Evolutionary conservation across 2,797 vertebrate species (phyloP), one percentile per base, ranked within the genome.

Genomic region (Arrhamphus sclerolepis): DNA sequence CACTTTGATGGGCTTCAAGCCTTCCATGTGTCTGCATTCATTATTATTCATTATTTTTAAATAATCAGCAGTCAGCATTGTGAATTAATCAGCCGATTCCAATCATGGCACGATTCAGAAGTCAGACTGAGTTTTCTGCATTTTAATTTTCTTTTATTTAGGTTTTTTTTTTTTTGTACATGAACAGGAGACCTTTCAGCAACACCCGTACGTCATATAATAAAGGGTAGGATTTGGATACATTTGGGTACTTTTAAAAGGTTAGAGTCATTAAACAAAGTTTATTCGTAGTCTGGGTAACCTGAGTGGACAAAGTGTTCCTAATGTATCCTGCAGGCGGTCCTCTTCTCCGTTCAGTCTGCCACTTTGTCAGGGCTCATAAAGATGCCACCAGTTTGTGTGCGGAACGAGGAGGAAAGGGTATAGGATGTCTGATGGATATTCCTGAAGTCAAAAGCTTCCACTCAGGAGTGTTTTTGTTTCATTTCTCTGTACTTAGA

Each of bases 331-430:
- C 77, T 53, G 73, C 84, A 86, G 83, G 66, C 79, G 62, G 61
- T 46, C 44, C 13, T 55, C 54, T 62, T 72, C 70, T 48, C 56
- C 26, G 3, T 55, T 62, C 67, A 13, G 61, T 81, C 84, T 77
- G 69, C 79, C 79, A 79, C 82, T 85, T 84, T 84, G 77, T 91
- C 83, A 81, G 73, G 75, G 72, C 77, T 86, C 86, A 73, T 91
- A 88, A 90, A 91, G 72, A 85, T 81, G 84, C 86, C 88, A 85
- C 82, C 66, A 54, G 66, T 69, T 79, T 70, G 70, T 83, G 83
- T 78, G 79, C 68, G 60, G 72, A 76, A 46, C 53, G 63, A 34
- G 56, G 75, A 49, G 62, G 72, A 59, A 18, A 48, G 51, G 53
- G 70, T 78, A 46, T 88, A 61, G 72, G 47, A 56, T 90, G 81